These are phyloP conservation scores for Tetraodon nigroviridis DNA, from an alignment of 2,113 vertebrate genomes.

Conservation along the genomic window DNA sequence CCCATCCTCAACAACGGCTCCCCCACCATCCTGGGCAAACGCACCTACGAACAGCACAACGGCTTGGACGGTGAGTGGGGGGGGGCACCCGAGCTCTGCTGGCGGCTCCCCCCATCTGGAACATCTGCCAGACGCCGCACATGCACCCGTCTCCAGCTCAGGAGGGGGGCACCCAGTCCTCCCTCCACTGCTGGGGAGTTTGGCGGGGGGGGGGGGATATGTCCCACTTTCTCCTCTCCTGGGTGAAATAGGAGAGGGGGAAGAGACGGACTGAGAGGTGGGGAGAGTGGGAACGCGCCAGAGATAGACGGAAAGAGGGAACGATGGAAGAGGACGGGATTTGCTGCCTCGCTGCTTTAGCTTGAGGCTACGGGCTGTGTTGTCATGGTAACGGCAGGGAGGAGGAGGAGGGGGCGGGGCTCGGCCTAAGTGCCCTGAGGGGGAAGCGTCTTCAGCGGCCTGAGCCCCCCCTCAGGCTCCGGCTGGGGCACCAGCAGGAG, in stretches of 20 bases:
- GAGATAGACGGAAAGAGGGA: slow-evolving; percentile 8
- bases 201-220: slow-evolving; percentile 26
- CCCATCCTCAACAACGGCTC: slow-evolving; percentile 96
- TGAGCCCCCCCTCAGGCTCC: slow-evolving; percentile 51
- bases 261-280: slow-evolving; percentile 42
- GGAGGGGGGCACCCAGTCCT: neutral
- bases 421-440: slow-evolving; percentile 45
- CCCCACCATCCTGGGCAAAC: slow-evolving; percentile 94
- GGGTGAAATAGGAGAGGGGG: slow-evolving; percentile 20
- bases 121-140: too few species aligned
- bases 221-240: slow-evolving; percentile 54
- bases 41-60: slow-evolving; percentile 95
- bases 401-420: slow-evolving; percentile 26
- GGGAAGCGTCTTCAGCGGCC: slow-evolving; percentile 50
- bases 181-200: slow-evolving; percentile 15
- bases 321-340: slow-evolving; percentile 25
- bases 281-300: neutral
- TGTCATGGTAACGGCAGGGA: slow-evolving; percentile 72
- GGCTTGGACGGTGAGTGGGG: slow-evolving; percentile 86
- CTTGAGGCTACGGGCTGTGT: slow-evolving; percentile 66
- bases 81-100: too few species aligned
- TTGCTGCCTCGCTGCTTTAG: slow-evolving; percentile 52
- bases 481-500: slow-evolving; percentile 25
- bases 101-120: too few species aligned
- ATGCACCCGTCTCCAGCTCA: too few species aligned